Base-by-base conservation (phyloP, 2,113 vertebrate genomes). In the Herpetotheres cachinnans region DNA sequence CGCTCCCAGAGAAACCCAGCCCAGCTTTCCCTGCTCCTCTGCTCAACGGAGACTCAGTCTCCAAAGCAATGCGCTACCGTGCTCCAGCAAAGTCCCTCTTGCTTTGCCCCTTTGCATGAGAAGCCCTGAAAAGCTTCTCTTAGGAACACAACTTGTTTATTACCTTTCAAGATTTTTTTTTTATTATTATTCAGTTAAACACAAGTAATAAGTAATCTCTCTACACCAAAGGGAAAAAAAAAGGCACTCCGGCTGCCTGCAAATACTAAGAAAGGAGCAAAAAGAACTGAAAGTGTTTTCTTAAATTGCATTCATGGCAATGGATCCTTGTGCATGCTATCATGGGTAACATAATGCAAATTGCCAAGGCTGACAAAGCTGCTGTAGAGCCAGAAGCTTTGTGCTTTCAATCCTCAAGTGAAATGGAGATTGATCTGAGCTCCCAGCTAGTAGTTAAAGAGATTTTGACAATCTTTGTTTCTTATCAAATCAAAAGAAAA, bases 361-460 rank as follows among this genome's bases (percentile, higher is more conserved):
- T 95, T 95, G 52, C 72, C 79, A 88, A 94, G 72, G 66, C 70
- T 96, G 83, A 95, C 87, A 93, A 80, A 97, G 81, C 97, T 94
- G 50, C 95, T 84, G 84, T 52, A 82, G 61, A 97, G 82, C 72
- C 89, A 96, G 86, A 92, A 65, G 81, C 91, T 78, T 94, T 95
- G 83, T 76, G 27, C 86, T 72, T 80, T 71, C 67, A 90, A 11
- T 95, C 69, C 69, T 94, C 72, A 89, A 90, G 76, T 71, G 79
- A 49, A 78, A 89, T 89, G 73, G 74, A 94, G 82, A 93, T 63
- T 78, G 82, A 89, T 89, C 20, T 79, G 71, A 71, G 61, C 52
- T 79, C 72, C 82, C 85, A 81, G 46, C 27, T 79, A 95, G 76
- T 26, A 86, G 72, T 74, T 87, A 66, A 95, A 90, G 47, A 85